Evolutionary conservation across 2,113 vertebrate genomes (phyloP), one percentile per base, ranked within the genome.

Genomic region (Zingel zingel): DNA sequence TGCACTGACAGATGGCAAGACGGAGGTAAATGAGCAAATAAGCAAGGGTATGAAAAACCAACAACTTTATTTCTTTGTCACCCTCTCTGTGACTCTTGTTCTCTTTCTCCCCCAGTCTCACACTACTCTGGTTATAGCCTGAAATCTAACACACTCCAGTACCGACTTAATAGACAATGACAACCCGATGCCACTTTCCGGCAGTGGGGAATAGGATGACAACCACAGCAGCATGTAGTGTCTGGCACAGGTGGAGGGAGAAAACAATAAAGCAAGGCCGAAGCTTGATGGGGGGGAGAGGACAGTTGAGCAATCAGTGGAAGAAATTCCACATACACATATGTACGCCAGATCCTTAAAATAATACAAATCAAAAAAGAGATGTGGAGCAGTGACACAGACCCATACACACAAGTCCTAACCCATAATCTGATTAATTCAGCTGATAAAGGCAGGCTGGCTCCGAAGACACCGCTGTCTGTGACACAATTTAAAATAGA

Each of bases 401-500:
- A 27, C 58, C 12, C 43, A 59, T 61, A 61, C 72, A 57, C 82
- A 63, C 78, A 83, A 89, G 85, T 63, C 85, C 77, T 83, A 72
- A 84, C 77, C 75, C 79, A 62, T 84, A 87, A 92, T 92, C 87
- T 87, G 82, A 86, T 90, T 85, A 72, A 94, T 90, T 87, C 76
- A 85, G 71, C 23, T 59, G 87, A 93, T 95, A 91, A 92, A 81
- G 89, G 80, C 90, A 70, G 78, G 33, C 87, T 70, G 87, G 91
- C 90, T 93, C 86, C 87, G 86, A 77, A 89, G 91, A 91, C 53
- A 53, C 68, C 7, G 58, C 87, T 85, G 85, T 83, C 90, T 75
- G 75, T 50, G 15, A 57, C 69, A 86, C 82, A 71, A 87, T 84
- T 82, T 87, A 86, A 64, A 76, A 84, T 72, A 92, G 86, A 86